Evolutionary conservation across 2,797 vertebrate species (phyloP).

Genomic region (Acrossocheilus fasciatus): DNA sequence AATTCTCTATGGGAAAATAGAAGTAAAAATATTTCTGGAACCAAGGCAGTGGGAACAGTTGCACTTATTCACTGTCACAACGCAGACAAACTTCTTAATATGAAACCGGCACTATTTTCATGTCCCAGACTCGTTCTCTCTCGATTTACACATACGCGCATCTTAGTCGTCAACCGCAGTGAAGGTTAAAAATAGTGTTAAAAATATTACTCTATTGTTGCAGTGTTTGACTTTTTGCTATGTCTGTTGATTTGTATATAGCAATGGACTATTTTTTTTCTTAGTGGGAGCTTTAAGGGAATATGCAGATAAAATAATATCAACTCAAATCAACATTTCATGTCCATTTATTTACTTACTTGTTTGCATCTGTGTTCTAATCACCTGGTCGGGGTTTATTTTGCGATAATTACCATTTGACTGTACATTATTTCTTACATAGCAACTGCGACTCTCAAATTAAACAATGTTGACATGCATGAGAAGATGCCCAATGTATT

Average conservation of each 20-base stretch:
- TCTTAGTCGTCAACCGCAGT: not conserved
- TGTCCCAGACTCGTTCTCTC: not conserved
- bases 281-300: not conserved
- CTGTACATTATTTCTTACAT: conserved; percentile 1
- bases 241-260: not conserved
- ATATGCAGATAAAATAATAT: conserved; percentile 3
- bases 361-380: not conserved
- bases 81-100: not conserved
- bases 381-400: not conserved
- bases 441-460: conserved; percentile 19
- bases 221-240: not conserved
- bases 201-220: not conserved
- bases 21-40: not conserved
- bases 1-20: not conserved
- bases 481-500: conserved; percentile 2
- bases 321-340: not conserved
- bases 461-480: conserved; percentile 41
- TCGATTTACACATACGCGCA: not conserved
- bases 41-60: not conserved
- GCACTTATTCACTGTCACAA: not conserved
- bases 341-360: not conserved
- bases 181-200: not conserved
- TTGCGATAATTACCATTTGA: not conserved
- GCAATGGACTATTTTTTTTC: not conserved
- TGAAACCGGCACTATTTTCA: not conserved